Percentiles rank a stretch among this genome's conserved stretches.
These are phyloP conservation scores for Pseudotriccus pelzelni DNA, from an alignment of 2,797 vertebrate species.

Conservation along the genomic window DNA sequence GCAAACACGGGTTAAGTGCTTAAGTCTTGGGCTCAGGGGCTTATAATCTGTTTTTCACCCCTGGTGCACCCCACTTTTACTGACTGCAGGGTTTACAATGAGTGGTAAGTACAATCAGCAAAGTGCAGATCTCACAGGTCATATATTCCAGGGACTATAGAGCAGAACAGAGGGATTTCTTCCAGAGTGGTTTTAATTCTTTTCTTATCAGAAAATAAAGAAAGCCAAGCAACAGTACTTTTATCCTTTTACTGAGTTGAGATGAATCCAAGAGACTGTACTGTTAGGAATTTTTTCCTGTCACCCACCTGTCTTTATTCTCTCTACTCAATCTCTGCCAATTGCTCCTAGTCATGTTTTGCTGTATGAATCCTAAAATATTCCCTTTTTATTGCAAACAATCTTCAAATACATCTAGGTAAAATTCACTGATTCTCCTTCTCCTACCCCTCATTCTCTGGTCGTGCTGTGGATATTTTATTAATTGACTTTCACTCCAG, in stretches of 20 bases:
- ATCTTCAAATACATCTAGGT: background rate
- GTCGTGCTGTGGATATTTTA: background rate
- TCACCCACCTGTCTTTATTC: background rate
- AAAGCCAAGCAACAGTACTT: background rate
- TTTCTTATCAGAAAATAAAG: background rate
- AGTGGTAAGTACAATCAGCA: background rate
- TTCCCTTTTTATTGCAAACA: background rate
- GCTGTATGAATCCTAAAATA: background rate
- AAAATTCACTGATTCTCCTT: background rate
- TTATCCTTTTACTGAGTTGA: background rate
- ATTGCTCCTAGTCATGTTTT: background rate
- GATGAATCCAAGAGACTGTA: background rate
- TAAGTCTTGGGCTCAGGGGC: background rate
- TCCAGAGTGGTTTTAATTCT: background rate
- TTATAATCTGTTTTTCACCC: background rate
- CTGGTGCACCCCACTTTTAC: background rate
- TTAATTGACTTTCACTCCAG: background rate
- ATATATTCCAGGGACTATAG: background rate
- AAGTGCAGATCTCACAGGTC: background rate
- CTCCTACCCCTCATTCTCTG: background rate
- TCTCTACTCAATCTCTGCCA: background rate
- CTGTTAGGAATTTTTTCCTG: background rate
- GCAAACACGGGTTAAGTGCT: background rate
- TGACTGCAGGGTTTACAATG: background rate
- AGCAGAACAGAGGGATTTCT: background rate